Conservation (phyloP, 2,888 invertebrate genomes). For the Lepidochrysops patricia region DNA sequence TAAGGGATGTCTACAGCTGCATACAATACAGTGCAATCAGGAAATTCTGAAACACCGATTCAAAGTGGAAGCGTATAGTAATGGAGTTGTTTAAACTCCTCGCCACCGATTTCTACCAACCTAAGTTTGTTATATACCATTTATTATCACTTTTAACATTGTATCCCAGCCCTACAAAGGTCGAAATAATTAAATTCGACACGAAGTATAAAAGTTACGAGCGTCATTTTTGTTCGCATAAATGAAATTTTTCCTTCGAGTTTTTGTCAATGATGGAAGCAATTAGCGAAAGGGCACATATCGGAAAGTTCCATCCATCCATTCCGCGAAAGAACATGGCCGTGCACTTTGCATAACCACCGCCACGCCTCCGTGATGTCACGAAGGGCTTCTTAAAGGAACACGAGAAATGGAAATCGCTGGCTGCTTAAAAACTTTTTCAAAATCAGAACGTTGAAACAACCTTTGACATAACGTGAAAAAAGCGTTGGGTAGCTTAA, state of each 20-base stretch:
- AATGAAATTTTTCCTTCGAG: background rate
- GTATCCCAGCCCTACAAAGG: background rate
- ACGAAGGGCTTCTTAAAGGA: slow-evolving; percentile 25
- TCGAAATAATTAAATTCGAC: background rate
- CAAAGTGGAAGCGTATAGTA: too few species aligned
- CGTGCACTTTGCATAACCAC: slow-evolving; percentile 47
- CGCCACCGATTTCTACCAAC: too few species aligned
- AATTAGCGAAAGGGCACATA: slow-evolving; percentile 48
- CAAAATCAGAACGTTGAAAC: too few species aligned
- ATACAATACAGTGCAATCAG: too few species aligned
- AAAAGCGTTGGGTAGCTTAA: too few species aligned
- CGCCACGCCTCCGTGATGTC: slow-evolving; percentile 51
- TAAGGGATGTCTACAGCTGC: too few species aligned
- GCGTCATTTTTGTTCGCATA: background rate
- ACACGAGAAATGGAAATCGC: background rate
- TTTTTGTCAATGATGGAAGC: slow-evolving; percentile 45
- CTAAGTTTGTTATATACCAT: background rate
- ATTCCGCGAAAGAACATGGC: slow-evolving; percentile 14
- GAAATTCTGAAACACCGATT: too few species aligned
- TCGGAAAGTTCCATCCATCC: slow-evolving; percentile 29
- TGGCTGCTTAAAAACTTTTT: background rate
- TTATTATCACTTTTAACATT: background rate
- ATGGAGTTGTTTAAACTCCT: too few species aligned
- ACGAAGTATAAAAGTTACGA: background rate
- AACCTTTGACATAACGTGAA: too few species aligned